Base-by-base conservation (phyloP, 1,140 invertebrate genomes). In the Drosophila ercepeae region DNA sequence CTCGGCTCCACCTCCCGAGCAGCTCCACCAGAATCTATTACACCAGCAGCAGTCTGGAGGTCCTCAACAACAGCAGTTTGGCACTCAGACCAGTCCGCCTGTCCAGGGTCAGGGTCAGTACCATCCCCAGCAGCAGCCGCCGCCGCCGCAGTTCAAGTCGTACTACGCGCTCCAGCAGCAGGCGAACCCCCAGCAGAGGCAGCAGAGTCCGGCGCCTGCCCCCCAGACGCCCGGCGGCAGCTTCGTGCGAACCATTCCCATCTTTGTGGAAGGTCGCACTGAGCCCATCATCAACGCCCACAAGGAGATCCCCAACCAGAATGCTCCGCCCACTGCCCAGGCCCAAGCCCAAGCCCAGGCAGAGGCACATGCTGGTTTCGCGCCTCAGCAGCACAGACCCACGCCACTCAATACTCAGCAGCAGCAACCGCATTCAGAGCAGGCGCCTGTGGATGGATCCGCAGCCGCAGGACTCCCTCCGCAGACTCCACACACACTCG, bases 181-280 rank as follows among this genome's bases (percentile, higher is more conserved):
- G 57, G 25, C 89, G n/a, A 88, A 90, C 59, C 88, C 88, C 1
- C 89, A 90, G 18, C 81, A 84, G 34, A 88, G 90, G 68, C 83
- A 92, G 83, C 84, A 77, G 23, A 78, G 73, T 54, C 49, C 89
- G 61, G 48, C 89, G 60, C 72, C 81, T 41, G 7, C 89, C 48
- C 55, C 90, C 52, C 67, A 91, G 74, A 67, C 89, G 8, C 90
- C 92, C 2, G 89, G 89, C 39, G 76, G 78, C 18, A 77, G 60
- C 45, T 89, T 68, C 53, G 94, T 97, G 11, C 93, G 96, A 71
- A 95, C 96, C 81, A 97, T 98, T 90, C 96, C 96, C 2, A 97
- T 97, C 36, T 96, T 96, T 71, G 95, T 97, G 0, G 96, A 97
- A 91, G 96, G 96, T 16, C 92, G 96, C 32, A 95, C 96, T 74